Evolutionary conservation across 2,888 invertebrate genomes (phyloP).

Genomic region (Pristionchus exspectatus): DNA sequence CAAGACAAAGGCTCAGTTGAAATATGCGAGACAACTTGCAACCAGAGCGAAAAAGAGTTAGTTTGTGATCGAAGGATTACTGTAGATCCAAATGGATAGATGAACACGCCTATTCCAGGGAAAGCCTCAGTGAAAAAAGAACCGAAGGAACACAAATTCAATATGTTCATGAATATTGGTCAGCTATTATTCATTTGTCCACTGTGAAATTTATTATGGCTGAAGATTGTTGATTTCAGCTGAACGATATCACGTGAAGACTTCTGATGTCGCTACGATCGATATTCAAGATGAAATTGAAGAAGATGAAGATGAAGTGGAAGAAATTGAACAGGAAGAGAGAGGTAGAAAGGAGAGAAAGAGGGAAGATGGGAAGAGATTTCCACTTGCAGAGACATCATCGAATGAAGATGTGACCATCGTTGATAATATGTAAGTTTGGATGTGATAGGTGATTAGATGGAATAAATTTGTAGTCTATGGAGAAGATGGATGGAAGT

Average conservation of each 20-base stretch:
- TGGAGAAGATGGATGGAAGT: neutral
- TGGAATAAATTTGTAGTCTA: neutral
- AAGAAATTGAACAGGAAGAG: neutral
- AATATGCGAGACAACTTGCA: neutral
- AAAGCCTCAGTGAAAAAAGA: neutral
- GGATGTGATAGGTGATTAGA: neutral
- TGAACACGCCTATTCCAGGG: neutral
- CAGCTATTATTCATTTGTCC: neutral
- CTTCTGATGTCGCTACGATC: neutral
- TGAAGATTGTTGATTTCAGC: neutral
- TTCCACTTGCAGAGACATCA: neutral
- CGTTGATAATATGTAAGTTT: conserved; percentile 11
- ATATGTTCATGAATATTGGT: conserved; percentile 13
- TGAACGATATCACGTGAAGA: conserved; percentile 12
- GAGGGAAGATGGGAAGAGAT: neutral
- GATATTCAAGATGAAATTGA: neutral
- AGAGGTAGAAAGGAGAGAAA: neutral
- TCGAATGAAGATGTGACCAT: neutral
- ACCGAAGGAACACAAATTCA: neutral
- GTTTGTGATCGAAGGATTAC: neutral
- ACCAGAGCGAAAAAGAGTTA: conserved; percentile 1
- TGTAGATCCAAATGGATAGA: neutral
- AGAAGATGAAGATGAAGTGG: neutral
- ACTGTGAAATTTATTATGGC: neutral
- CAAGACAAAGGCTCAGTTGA: neutral